phyloP scores from a whole-genome alignment of 2,888 invertebrate species.

The Microctonus brassicae region DNA sequence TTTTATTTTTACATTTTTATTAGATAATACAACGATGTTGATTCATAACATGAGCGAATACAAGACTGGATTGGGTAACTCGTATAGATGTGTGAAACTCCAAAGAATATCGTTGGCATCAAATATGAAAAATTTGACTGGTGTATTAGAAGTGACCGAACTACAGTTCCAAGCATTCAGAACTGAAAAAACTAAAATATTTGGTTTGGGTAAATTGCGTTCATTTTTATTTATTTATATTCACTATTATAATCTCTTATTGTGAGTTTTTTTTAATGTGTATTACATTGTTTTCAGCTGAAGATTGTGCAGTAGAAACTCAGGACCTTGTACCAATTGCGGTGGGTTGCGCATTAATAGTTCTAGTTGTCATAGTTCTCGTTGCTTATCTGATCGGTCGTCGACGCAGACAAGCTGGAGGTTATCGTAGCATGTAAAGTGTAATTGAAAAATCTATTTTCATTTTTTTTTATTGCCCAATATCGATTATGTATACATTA shows the following conservation, averaged over 20 bases:
- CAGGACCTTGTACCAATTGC: slow-evolving; percentile 96
- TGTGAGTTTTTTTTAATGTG: no score
- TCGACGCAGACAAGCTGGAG: slow-evolving; percentile 84
- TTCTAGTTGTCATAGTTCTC: slow-evolving; percentile 90
- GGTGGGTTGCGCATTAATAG: slow-evolving; percentile 93
- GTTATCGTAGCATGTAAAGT: slow-evolving; percentile 88
- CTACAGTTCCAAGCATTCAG: slow-evolving; percentile 84
- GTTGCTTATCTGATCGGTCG: slow-evolving; percentile 94
- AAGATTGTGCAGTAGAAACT: slow-evolving; percentile 81
- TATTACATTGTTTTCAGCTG: slow-evolving; percentile 70
- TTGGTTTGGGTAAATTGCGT: slow-evolving; percentile 75
- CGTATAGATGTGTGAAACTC: slow-evolving; percentile 79
- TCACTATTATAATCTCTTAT: no score
- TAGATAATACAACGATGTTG: slow-evolving; percentile 68
- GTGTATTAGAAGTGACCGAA: slow-evolving; percentile 73
- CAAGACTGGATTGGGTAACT: slow-evolving; percentile 75
- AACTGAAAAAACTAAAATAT: slow-evolving; percentile 70
- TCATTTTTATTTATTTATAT: slow-evolving; percentile 18
- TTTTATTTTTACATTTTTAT: slow-evolving; percentile 35
- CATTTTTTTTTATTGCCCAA: slow-evolving; percentile 11
- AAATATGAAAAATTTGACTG: slow-evolving; percentile 61
- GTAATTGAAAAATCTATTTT: not conserved
- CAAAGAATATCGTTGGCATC: slow-evolving; percentile 74
- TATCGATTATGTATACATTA: slow-evolving; percentile 1
- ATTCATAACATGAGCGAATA: slow-evolving; percentile 73